Base-by-base conservation (phyloP, 1,140 invertebrate species). In the Drosophila teissieri region DNA sequence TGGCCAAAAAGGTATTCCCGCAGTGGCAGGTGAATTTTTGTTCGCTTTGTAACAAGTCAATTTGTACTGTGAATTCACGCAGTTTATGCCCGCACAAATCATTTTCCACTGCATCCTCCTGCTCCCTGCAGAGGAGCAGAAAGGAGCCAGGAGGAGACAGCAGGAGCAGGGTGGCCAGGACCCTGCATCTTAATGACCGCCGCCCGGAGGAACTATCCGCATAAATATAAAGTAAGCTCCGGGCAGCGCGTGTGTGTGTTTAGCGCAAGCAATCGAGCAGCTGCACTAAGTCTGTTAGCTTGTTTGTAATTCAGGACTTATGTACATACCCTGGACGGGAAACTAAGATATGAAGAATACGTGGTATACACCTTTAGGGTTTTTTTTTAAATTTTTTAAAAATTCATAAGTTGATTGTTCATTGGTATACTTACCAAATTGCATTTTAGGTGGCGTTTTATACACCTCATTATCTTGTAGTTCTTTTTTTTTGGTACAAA, bases 41-140 rank as follows among this genome's bases (percentile, higher is more conserved):
- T 67, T 44, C 48, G 63, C 70, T 56, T 57, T 62, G 78, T 36
- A 74, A 56, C 78, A 74, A 75, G 82, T 78, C 82, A 81, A 85
- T 85, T 85, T 86, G 82, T 78, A 81, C 58, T 54, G 61, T 40
- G 67, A 80, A 69, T 77, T 63, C 73, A 77, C 55, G 53, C 61
- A 86, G 73, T 77, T 80, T 64, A 64, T 68, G 81, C 79, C 62
- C 37, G 49, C 58, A 88, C 78, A 86, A 82, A 88, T 86, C 74
- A 88, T 78, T 78, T 81, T 48, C 40, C 44, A 39, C 60, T 51
- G 48, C 46, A 31, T 45, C 44, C 55, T n/a, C 4, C 31, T 15
- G 15, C 31, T 12, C 6, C 15, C n/a, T 37, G 2, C 22, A 2
- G 31, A n/a, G 24, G 15, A 52, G 31, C 31, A 27, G 52, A 27